A percentile compares a stretch with the other conserved stretches of the same genome.
phyloP scores from a whole-genome alignment of 2,113 vertebrate genomes.

The Prinia subflava region DNA sequence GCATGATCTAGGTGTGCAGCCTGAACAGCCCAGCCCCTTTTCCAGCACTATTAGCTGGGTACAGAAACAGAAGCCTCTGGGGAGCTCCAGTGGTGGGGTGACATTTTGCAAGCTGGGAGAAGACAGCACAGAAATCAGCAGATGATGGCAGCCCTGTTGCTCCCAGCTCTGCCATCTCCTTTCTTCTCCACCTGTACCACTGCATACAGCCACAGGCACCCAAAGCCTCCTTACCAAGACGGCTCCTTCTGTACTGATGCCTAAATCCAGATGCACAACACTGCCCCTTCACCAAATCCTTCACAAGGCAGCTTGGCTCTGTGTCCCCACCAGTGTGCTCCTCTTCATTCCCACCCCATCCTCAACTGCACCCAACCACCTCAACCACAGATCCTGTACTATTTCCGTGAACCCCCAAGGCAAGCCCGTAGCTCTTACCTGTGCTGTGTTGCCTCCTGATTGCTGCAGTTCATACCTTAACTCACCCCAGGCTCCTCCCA shows the following conservation, averaged over 20 bases:
- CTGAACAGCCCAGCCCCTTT: background rate
- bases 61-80: background rate
- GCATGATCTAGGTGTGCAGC: rapidly evolving
- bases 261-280: background rate
- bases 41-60: background rate
- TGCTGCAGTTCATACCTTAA: background rate
- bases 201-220: background rate
- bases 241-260: background rate
- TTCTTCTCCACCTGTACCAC: background rate
- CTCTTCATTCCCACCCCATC: background rate
- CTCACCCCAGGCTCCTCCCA: background rate
- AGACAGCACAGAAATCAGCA: background rate
- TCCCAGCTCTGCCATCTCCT: background rate
- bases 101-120: background rate
- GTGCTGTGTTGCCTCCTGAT: background rate
- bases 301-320: background rate
- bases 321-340: background rate
- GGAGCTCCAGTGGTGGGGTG: background rate
- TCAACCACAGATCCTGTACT: background rate
- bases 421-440: background rate
- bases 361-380: background rate
- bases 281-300: background rate
- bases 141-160: background rate
- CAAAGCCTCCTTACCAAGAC: background rate
- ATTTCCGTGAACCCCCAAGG: background rate